Base-by-base conservation (phyloP, 2,113 vertebrate genomes). In the Montifringilla adamsi region DNA sequence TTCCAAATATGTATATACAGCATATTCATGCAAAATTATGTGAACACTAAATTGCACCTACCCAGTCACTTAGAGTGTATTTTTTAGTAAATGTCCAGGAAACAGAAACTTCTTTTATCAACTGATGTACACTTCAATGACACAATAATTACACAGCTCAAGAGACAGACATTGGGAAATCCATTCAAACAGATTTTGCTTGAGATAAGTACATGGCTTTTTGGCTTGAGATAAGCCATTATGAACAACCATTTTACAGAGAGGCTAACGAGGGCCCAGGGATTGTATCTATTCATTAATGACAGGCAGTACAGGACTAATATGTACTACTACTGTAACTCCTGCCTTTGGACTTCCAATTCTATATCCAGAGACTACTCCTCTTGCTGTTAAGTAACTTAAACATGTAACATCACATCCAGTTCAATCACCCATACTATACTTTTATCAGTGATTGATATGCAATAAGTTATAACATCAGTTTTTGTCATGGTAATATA, bases 261-360 rank as follows among this genome's bases (percentile, higher is more conserved):
- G 31, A 89, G 16, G 24, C 49, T 62, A 90, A 80, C 0, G 0
- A 79, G 35, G n/a, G 78, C 28, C 6, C 27, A 63, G 27, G 33
- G 33, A 81, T 62, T 8, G 6, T 14, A 77, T 4, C 23, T 15
- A 49, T 67, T 66, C 33, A 70, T 43, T 84, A 47, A 70, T 2
- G n/a, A 33, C 30, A 78, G 24, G 35, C 39, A 86, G 43, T 47
- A 59, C 68, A 87, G 37, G 72, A 64, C 26, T 60, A 72, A 26
- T 24, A 62, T 7, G 22, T 10, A 47, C 30, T n/a, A 15, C n/a
- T 1, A 3, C 15, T 52, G 0, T n/a, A 84, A 77, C 41, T 68
- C 59, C n/a, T 33, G 60, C 31, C 30, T 73, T 64, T 84, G 31
- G 53, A 78, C 31, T 82, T 84, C n/a, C 52, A 87, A 20, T 13